phyloP scores from a whole-genome alignment of 2,113 vertebrate genomes.

The Lophochroa leadbeateri region DNA sequence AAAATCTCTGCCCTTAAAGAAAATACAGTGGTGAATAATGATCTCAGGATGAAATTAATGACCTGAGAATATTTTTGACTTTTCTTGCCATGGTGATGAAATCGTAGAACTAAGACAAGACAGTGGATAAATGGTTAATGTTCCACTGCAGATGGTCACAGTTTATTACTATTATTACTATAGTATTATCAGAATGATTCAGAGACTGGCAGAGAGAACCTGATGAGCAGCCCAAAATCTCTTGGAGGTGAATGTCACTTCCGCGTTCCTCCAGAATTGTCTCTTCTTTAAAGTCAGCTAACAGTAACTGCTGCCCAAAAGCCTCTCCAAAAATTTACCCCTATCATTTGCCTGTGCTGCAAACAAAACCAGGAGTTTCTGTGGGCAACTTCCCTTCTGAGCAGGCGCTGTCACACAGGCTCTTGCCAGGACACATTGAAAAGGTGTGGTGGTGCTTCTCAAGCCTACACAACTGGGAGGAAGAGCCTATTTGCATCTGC shows the following conservation, averaged over 20 bases:
- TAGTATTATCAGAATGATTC: slow-evolving; percentile 41
- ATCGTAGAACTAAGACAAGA: slow-evolving; percentile 50
- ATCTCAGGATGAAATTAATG: slow-evolving; percentile 40
- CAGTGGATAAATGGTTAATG: slow-evolving; percentile 49
- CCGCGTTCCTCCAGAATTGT: background rate
- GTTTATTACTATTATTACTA: slow-evolving; percentile 62
- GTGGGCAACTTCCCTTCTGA: background rate
- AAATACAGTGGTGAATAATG: background rate
- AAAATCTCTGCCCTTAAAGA: background rate
- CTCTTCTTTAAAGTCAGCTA: background rate
- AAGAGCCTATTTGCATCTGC: background rate
- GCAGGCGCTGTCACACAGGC: background rate
- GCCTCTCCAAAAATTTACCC: background rate
- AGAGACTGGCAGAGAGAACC: slow-evolving; percentile 13
- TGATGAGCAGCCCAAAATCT: background rate
- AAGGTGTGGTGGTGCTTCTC: background rate
- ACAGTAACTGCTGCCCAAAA: background rate
- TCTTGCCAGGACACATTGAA: background rate
- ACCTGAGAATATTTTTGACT: slow-evolving; percentile 21
- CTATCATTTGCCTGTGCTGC: background rate
- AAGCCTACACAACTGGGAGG: background rate
- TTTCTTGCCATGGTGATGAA: slow-evolving; percentile 29
- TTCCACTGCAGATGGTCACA: slow-evolving; percentile 27
- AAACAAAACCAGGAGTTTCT: background rate
- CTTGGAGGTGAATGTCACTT: background rate